phyloP scores from a whole-genome alignment of 1,140 invertebrate genomes.

The Eulimnadia texana region DNA sequence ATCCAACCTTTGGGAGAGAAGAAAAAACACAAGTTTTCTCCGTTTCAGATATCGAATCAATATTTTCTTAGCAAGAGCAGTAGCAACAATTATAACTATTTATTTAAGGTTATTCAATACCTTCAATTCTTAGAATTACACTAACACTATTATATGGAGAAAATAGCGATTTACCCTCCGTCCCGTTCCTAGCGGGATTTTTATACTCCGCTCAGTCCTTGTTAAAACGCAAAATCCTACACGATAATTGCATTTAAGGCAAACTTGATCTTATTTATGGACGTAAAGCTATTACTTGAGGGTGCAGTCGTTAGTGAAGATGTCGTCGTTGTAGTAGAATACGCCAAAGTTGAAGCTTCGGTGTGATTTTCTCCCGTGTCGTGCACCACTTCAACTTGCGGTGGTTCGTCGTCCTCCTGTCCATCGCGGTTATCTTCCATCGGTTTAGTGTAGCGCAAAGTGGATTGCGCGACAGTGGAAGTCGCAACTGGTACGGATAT shows the following conservation, averaged over 20 bases:
- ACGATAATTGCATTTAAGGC: constrained; percentile 19
- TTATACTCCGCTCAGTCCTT: constrained; percentile 30
- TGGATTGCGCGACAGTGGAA: not conserved
- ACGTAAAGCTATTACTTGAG: constrained; percentile 1
- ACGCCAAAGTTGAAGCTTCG: not conserved
- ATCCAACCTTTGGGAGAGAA: no score
- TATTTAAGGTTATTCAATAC: no score
- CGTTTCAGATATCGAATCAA: no score
- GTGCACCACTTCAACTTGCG: not conserved
- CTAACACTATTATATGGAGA: no score
- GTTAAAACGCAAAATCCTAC: constrained; percentile 63
- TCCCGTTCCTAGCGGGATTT: not conserved
- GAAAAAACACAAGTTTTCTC: no score
- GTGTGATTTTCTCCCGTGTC: not conserved
- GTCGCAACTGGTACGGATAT: constrained; percentile 32
- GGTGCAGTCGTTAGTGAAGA: not conserved
- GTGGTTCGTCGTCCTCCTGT: constrained; percentile 1
- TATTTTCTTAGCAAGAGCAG: no score
- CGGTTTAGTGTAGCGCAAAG: not conserved
- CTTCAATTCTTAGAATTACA: no score
- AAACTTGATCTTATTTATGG: no score
- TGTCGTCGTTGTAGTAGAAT: not conserved
- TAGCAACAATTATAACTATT: no score
- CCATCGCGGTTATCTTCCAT: not conserved
- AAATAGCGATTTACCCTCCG: constrained; percentile 6